Base-by-base conservation (phyloP, 2,113 vertebrate species). In the Ameiurus melas region DNA sequence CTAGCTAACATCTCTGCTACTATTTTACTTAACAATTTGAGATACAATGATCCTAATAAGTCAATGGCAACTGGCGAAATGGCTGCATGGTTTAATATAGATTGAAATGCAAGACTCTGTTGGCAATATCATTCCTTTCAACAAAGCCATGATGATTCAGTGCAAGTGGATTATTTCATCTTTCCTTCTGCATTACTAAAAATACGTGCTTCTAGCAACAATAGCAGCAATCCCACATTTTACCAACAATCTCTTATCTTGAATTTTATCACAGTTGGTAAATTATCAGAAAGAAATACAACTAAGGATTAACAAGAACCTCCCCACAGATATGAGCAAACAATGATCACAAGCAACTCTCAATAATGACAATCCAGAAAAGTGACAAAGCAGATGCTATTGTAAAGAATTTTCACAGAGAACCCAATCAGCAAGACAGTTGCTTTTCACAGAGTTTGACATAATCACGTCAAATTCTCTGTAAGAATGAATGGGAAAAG, bases 391-490 rank as follows among this genome's bases (percentile, higher is more conserved):
- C 25, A 22, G 9, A 39, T 39, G 4, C 36, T 62, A 73, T 30
- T 86, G 71, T 77, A 78, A 86, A 85, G 53, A 43, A 43, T 75
- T 85, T 85, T 33, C 55, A 43, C 57, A 47, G 73, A 51, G 39
- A 60, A 47, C 14, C 73, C 71, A 78, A 30, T 86, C 57, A 78
- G 27, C 9, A 78, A 53, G 27, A 64, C 36, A 78, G 64, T 30
- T 87, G 71, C 75, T 66, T 43, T 84, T 83, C 58, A 84, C 7
- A 14, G 39, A 71, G 86, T 79, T 80, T 83, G 85, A 62, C 55
- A 62, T 85, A 55, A 89, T 90, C 66, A 83, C 53, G 43, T 75
- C 88, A 77, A 68, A 71, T 71, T 90, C 81, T 14, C 70, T 79
- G 77, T 90, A 70, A 75, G 84, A 87, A 82, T 84, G 47, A 68